Base-by-base conservation (phyloP, 1,140 invertebrate species). In the Drosophila nasuta region DNA sequence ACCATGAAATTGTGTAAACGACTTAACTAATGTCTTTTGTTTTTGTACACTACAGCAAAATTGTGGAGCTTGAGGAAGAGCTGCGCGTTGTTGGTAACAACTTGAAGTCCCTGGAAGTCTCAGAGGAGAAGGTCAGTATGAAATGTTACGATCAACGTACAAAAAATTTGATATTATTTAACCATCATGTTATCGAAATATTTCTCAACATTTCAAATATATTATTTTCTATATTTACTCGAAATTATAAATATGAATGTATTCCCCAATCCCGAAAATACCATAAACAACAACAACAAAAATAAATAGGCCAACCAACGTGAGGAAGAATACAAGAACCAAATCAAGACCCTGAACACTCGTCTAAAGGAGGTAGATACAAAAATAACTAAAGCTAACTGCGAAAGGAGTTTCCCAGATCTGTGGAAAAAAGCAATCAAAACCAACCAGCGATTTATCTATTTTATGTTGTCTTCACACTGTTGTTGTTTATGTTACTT, bases 301-400 rank as follows among this genome's bases (percentile, higher is more conserved):
- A 77, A 91, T 87, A 69, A 67, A 82, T 91, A 99, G 98, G 98
- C 98, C 94, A 99, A 98, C 95, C 98, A 99, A 96, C 97, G 99
- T 93, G 99, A 99, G 95, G 99, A 99, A 95, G 98, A 99, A 93
- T 99, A 99, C 96, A 99, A 99, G 95, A 98, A 99, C 94, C 98
- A 99, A 95, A 99, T 99, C 95, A 99, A 99, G 96, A 98, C 98
- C 93, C 95, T 99, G 93, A 99, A 97, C 93, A 97, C 97, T 93
- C 97, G 98, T 94, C 97, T 99, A 94, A 99, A 99, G 96, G 98
- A 99, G 98, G 98, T 99, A 93, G 77, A 79, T 88, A 80, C 64
- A 43, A 70, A 52, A 41, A 62, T 59, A 7, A 57, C 45, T 13
- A 43, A 49, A 66, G 41, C 51, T 52, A 77, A 30, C 43, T 57